Percentiles rank a stretch among this genome's conserved stretches.
Conservation (phyloP, 2,888 invertebrate species). For the Monochamus alternatus region DNA sequence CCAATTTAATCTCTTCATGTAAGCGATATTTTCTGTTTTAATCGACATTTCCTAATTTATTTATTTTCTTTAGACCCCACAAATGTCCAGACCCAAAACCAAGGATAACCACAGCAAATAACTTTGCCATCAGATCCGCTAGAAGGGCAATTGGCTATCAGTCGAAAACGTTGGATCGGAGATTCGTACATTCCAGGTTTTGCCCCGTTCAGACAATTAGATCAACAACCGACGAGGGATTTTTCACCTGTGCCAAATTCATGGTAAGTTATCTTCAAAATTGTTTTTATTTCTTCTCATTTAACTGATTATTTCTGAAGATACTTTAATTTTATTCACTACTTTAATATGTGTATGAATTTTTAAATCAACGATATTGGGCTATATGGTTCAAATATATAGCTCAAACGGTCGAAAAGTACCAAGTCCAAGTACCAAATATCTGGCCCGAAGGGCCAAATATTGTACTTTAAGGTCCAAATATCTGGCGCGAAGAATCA, state of each 20-base stretch:
- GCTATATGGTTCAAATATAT: too few species aligned
- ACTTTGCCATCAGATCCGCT: conserved; percentile 79
- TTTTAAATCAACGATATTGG: too few species aligned
- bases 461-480: too few species aligned
- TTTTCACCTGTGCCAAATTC: conserved; percentile 78
- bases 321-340: too few species aligned
- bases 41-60: background rate
- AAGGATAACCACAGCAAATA: conserved; percentile 78
- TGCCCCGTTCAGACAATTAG: conserved; percentile 84
- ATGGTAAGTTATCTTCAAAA: conserved; percentile 53
- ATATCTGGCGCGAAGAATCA: too few species aligned
- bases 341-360: too few species aligned
- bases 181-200: conserved; percentile 88
- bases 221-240: conserved; percentile 80
- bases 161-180: conserved; percentile 81
- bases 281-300: background rate
- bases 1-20: conserved; percentile 94
- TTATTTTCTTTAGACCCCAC: conserved; percentile 81
- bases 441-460: too few species aligned
- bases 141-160: conserved; percentile 74
- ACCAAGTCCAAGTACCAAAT: too few species aligned
- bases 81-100: conserved; percentile 93
- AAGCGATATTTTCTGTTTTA: conserved; percentile 65
- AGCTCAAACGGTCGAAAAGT: too few species aligned
- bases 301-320: too few species aligned